Evolutionary conservation across 2,888 invertebrate species (phyloP).

Genomic region (Spisula solida): DNA sequence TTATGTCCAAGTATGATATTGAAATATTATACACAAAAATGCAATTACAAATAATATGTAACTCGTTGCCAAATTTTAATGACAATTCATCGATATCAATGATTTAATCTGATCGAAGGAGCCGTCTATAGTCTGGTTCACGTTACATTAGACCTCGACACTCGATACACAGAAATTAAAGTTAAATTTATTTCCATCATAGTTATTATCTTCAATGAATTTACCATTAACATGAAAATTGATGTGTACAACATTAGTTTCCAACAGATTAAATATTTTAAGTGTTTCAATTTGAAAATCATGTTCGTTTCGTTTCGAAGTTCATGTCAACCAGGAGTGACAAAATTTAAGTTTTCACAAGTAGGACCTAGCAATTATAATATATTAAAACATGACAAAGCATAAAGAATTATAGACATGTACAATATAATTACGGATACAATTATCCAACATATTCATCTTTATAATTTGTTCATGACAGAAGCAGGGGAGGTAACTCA

Average conservation of each 20-base stretch:
- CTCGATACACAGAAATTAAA: not conserved
- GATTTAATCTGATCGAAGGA: not conserved
- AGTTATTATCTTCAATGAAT: not conserved
- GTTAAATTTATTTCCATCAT: not conserved
- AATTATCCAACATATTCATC: too few species aligned
- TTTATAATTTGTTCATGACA: too few species aligned
- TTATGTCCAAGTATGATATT: slow-evolving; percentile 7
- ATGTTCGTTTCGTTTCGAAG: too few species aligned
- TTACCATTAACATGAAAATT: not conserved
- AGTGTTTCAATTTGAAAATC: not conserved
- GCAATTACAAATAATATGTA: not conserved
- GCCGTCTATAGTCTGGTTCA: not conserved
- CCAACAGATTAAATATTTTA: not conserved
- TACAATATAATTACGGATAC: too few species aligned
- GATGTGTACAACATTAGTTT: not conserved
- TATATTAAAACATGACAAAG: too few species aligned
- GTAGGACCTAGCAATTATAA: too few species aligned
- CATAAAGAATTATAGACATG: too few species aligned
- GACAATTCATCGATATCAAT: slow-evolving; percentile 8
- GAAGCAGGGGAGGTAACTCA: too few species aligned
- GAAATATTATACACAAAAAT: slow-evolving; percentile 1
- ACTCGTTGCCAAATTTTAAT: slow-evolving; percentile 3
- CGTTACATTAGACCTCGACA: not conserved
- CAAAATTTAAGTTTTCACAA: too few species aligned
- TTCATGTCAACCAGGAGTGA: too few species aligned